phyloP scores from a whole-genome alignment of 2,888 invertebrate species.

The Tholera decimalis region DNA sequence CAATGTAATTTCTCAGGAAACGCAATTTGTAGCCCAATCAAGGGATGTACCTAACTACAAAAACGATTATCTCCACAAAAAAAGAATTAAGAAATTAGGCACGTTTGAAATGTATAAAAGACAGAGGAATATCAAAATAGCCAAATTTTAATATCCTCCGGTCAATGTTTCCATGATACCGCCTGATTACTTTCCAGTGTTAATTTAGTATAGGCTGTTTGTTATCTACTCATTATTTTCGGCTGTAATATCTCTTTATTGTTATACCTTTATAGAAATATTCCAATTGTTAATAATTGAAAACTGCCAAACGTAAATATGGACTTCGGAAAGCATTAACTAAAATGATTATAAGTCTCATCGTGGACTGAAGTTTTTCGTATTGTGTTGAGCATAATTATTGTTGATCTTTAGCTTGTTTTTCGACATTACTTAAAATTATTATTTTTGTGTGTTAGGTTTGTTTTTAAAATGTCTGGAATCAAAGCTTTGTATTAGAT shows the following conservation, averaged over 20 bases:
- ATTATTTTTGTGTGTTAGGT: slow-evolving; percentile 34
- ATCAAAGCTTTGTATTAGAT: slow-evolving; percentile 22
- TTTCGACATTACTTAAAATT: slow-evolving; percentile 30
- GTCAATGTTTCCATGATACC: slow-evolving; percentile 52
- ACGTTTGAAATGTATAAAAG: slow-evolving; percentile 82
- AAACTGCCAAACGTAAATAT: slow-evolving; percentile 17
- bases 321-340: slow-evolving; percentile 15
- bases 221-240: slow-evolving; percentile 37
- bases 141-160: slow-evolving; percentile 80
- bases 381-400: slow-evolving; percentile 33
- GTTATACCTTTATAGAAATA: slow-evolving; percentile 34
- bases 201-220: slow-evolving; percentile 50
- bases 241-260: slow-evolving; percentile 33
- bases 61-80: slow-evolving; percentile 77
- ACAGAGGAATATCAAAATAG: slow-evolving; percentile 79
- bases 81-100: slow-evolving; percentile 80
- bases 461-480: slow-evolving; percentile 34
- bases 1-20: slow-evolving; percentile 78
- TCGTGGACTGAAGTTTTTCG: slow-evolving; percentile 28
- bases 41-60: slow-evolving; percentile 78
- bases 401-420: slow-evolving; percentile 27
- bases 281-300: slow-evolving; percentile 27
- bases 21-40: slow-evolving; percentile 80
- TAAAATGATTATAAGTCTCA: slow-evolving; percentile 4
- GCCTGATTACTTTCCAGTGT: slow-evolving; percentile 63